These are phyloP conservation scores for Sprattus sprattus DNA, from an alignment of 2,113 vertebrate species.

Conservation along the genomic window DNA sequence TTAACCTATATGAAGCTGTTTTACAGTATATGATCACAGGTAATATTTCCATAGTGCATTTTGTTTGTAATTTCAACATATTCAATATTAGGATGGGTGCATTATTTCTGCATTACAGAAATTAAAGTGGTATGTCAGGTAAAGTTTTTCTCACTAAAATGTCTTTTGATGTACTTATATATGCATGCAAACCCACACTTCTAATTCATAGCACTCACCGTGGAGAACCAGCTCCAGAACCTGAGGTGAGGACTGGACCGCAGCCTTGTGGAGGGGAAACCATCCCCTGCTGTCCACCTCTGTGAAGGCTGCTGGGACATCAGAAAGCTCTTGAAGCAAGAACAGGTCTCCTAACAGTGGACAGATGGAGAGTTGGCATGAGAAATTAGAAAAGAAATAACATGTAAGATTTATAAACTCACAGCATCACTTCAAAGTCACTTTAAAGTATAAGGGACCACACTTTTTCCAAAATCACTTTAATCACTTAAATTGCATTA, in stretches of 20 bases:
- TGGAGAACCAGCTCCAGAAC: constrained; percentile 80
- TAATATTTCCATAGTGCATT: neutral
- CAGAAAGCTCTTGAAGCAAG: constrained; percentile 74
- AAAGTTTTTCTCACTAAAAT: too few species aligned
- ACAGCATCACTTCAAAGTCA: neutral
- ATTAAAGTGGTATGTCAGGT: too few species aligned
- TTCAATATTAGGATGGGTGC: neutral
- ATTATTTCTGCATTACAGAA: neutral
- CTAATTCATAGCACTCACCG: constrained; percentile 60
- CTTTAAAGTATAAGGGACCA: too few species aligned
- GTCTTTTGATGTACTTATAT: too few species aligned
- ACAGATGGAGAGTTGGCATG: neutral
- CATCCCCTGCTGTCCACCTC: constrained; percentile 78
- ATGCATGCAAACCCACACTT: neutral
- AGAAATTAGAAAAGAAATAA: neutral
- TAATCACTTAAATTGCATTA: too few species aligned
- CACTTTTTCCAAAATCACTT: neutral
- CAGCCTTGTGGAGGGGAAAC: constrained; percentile 80
- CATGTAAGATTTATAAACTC: neutral
- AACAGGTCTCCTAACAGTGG: constrained; percentile 54
- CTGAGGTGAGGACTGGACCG: constrained; percentile 67
- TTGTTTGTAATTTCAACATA: neutral
- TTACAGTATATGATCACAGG: constrained; percentile 17
- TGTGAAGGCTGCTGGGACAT: constrained; percentile 73
- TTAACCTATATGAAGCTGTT: constrained; percentile 69